These are phyloP conservation scores for Cerastis rubricosa DNA, from an alignment of 2,888 invertebrate genomes.

Conservation along the genomic window DNA sequence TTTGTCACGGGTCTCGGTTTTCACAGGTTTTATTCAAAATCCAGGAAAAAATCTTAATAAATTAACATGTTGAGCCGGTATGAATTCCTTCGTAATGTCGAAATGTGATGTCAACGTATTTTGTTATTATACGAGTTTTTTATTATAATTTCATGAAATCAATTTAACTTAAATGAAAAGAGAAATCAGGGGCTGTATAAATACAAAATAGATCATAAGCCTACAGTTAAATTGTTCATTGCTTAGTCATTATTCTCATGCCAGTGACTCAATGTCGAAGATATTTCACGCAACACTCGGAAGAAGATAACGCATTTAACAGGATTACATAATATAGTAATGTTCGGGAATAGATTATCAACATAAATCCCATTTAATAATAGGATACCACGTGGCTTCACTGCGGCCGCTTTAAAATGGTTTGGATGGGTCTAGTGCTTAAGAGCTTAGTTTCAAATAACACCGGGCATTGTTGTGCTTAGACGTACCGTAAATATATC, in stretches of 20 bases:
- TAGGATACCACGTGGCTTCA: slow-evolving; percentile 29
- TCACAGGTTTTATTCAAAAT: slow-evolving; percentile 6
- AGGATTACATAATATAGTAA: slow-evolving; percentile 3
- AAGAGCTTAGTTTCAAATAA: slow-evolving; percentile 53
- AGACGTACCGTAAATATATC: slow-evolving; percentile 33
- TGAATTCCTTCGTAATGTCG: neutral
- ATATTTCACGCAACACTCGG: slow-evolving; percentile 10
- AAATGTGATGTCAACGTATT: neutral
- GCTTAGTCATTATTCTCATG: slow-evolving; percentile 27
- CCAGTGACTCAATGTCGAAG: slow-evolving; percentile 16
- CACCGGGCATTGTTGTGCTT: slow-evolving; percentile 29
- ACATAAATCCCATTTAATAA: slow-evolving; percentile 54
- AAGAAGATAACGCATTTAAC: slow-evolving; percentile 22
- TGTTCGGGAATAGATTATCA: slow-evolving; percentile 37
- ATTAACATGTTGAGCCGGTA: slow-evolving; percentile 1
- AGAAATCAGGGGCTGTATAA: neutral
- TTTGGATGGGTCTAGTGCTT: slow-evolving; percentile 39
- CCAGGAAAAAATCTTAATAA: neutral
- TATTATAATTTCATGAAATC: neutral
- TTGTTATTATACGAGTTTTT: neutral
- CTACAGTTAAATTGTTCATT: slow-evolving; percentile 23
- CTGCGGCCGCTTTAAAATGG: slow-evolving; percentile 40
- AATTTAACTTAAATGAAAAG: neutral
- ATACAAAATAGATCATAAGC: slow-evolving; percentile 16
- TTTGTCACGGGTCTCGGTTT: slow-evolving; percentile 1